Percentiles rank a stretch among this genome's conserved stretches.
These are phyloP conservation scores for Mycteria americana DNA, from an alignment of 2,797 vertebrate genomes.

Conservation along the genomic window DNA sequence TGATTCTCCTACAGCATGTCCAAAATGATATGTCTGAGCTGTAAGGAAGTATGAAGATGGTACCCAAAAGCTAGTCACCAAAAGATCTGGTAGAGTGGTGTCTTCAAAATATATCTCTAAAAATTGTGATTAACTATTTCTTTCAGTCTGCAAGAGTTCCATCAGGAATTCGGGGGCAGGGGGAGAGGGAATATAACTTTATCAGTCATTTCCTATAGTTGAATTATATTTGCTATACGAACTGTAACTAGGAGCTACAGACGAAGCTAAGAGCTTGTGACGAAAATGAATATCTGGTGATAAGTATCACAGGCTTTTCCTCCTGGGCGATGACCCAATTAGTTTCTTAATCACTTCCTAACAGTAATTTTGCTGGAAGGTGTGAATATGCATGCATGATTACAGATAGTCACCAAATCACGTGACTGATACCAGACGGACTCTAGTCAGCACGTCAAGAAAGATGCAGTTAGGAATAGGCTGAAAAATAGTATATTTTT, in stretches of 20 bases:
- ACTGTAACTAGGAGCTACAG: background rate
- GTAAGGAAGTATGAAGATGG: background rate
- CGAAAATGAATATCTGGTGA: background rate
- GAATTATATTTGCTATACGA: background rate
- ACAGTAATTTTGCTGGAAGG: background rate
- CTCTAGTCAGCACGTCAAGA: background rate
- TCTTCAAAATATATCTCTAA: background rate
- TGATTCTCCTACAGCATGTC: background rate
- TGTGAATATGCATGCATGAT: background rate
- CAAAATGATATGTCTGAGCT: background rate
- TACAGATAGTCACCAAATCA: background rate
- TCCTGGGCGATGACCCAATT: constrained; percentile 18
- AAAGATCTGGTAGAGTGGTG: background rate
- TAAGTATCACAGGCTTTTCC: constrained; percentile 5
- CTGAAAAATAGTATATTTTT: background rate
- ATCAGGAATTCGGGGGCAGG: background rate
- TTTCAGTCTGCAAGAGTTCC: background rate
- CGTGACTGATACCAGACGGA: background rate
- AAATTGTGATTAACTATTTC: background rate
- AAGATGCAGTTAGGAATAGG: background rate
- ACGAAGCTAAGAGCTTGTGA: background rate
- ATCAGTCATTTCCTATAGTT: background rate
- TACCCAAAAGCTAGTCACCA: background rate
- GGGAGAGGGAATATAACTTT: background rate
- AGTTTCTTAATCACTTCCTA: constrained; percentile 34